phyloP scores from a whole-genome alignment of 2,113 vertebrate genomes.

The mouse (Mus musculus) region GRCm39 chr13:34410001-34410500 shows the following conservation, averaged over 20 bases:
- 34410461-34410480: neutral
- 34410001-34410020: neutral
- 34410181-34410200: neutral
- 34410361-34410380: neutral
- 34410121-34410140: neutral
- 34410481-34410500: no score
- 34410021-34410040: neutral
- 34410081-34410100: neutral
- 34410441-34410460: neutral
- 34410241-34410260: neutral
- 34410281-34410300: neutral
- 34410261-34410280: neutral
- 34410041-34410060: neutral
- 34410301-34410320: neutral
- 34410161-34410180: neutral
- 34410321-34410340: neutral
- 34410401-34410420: neutral
- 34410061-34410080: neutral
- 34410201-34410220: conserved; percentile 1
- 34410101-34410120: neutral
- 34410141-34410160: neutral
- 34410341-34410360: neutral
- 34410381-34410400: neutral
- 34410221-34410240: neutral
- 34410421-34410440: no score